Conservation (phyloP, 2,113 vertebrate genomes). For the Galeopterus variegatus region DNA sequence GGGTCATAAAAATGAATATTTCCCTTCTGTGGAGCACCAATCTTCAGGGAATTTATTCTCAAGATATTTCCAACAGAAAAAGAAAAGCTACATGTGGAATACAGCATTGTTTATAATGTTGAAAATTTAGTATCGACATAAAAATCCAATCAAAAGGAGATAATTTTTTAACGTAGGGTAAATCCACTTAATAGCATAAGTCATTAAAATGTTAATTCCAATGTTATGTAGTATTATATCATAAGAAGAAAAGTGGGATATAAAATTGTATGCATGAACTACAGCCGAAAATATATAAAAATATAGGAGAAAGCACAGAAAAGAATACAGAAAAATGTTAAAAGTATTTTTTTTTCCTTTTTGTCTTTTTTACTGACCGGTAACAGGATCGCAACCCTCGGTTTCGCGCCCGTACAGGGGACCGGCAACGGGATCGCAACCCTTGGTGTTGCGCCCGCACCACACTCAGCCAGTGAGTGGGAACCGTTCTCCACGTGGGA, state of each 20-base stretch:
- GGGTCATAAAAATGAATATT: not conserved
- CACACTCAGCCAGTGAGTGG: too few species aligned
- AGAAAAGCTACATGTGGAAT: not conserved
- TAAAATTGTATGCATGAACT: not conserved
- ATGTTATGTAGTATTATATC: not conserved
- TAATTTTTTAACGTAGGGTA: not conserved
- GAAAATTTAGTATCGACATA: not conserved
- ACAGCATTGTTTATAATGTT: not conserved
- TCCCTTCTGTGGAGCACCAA: not conserved
- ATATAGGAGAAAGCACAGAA: not conserved
- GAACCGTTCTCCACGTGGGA: too few species aligned
- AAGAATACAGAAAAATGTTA: not conserved
- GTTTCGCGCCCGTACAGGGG: too few species aligned
- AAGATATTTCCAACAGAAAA: not conserved
- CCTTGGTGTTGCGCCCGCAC: too few species aligned
- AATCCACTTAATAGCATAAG: not conserved
- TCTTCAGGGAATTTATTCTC: not conserved
- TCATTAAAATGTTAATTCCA: not conserved
- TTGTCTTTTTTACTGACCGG: too few species aligned
- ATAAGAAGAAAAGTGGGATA: not conserved
- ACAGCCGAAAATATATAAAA: not conserved
- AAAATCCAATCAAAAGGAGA: not conserved
- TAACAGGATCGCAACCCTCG: too few species aligned
- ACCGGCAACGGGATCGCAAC: too few species aligned
- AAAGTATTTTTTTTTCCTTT: too few species aligned